Conservation (phyloP, 1,140 invertebrate species). For the Pseudomyrmex concolor region DNA sequence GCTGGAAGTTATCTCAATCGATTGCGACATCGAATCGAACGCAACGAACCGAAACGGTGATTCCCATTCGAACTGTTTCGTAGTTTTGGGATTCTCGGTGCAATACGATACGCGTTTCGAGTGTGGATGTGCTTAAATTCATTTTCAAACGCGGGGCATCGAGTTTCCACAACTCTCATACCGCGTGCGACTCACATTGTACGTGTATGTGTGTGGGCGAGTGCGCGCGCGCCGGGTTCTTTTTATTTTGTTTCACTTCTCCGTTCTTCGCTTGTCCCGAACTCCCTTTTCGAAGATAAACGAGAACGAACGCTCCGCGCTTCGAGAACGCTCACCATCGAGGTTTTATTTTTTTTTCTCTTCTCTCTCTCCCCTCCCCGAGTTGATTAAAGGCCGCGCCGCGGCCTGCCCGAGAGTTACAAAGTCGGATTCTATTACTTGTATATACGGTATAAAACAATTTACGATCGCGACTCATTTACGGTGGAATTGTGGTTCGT, state of each 20-base stretch:
- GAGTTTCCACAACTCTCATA: conserved; percentile 62
- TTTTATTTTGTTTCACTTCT: conserved; percentile 55
- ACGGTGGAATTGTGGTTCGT: conserved; percentile 25
- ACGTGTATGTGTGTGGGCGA: not conserved
- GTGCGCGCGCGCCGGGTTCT: not conserved
- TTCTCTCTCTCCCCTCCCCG: too few species aligned
- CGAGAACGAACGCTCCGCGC: conserved; percentile 51
- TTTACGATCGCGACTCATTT: conserved; percentile 54
- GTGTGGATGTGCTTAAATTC: conserved; percentile 73
- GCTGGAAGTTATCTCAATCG: conserved; percentile 58
- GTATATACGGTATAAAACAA: conserved; percentile 47
- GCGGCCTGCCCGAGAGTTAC: conserved; percentile 36
- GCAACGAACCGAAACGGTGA: conserved; percentile 46
- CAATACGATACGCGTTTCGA: conserved; percentile 47
- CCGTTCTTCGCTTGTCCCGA: conserved; percentile 58
- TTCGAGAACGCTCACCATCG: conserved; percentile 67
- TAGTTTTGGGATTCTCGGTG: conserved; percentile 21
- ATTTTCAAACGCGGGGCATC: conserved; percentile 70
- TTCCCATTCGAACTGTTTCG: conserved; percentile 46
- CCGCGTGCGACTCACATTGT: conserved; percentile 56
- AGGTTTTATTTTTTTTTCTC: conserved; percentile 42
- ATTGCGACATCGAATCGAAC: conserved; percentile 51
- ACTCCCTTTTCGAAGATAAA: conserved; percentile 68
- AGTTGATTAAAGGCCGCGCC: conserved; percentile 51
- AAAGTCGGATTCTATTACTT: conserved; percentile 58